phyloP scores from a whole-genome alignment of 2,797 vertebrate species.

The Peromyscus nudipes region DNA sequence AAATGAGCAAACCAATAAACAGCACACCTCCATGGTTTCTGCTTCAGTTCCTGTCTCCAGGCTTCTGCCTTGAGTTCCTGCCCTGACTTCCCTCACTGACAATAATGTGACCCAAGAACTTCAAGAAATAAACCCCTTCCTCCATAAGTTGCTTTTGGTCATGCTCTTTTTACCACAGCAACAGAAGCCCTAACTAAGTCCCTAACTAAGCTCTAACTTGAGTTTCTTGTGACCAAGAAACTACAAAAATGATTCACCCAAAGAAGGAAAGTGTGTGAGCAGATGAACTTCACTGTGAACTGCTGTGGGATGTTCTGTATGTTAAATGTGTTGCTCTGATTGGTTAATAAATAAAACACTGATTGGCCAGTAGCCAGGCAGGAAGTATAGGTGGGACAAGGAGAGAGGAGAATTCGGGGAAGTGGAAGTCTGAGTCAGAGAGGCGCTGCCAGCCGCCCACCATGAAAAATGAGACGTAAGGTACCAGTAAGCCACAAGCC shows the following conservation, averaged over 20 bases:
- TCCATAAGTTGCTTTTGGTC: not conserved
- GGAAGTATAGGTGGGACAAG: no score
- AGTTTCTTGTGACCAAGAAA: slow-evolving; percentile 21
- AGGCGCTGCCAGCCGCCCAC: no score
- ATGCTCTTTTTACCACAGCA: not conserved
- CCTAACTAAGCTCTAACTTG: no score
- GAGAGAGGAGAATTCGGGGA: no score
- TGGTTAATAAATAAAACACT: no score
- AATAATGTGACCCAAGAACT: not conserved
- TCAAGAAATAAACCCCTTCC: not conserved
- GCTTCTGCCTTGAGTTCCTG: not conserved
- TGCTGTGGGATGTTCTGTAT: no score
- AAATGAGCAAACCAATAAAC: not conserved
- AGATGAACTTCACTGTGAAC: slow-evolving; percentile 10
- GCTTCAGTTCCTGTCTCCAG: not conserved
- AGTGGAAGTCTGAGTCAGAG: no score
- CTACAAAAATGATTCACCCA: not conserved
- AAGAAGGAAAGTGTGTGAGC: not conserved
- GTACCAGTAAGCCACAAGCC: no score
- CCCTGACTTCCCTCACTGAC: not conserved
- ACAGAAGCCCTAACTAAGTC: not conserved
- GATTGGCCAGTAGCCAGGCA: no score
- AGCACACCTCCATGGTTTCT: not conserved
- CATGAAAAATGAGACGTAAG: no score
- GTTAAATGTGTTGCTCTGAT: no score